Evolutionary conservation across 1,140 invertebrate genomes (phyloP).

Genomic region (Drosophila lacteicornis): DNA sequence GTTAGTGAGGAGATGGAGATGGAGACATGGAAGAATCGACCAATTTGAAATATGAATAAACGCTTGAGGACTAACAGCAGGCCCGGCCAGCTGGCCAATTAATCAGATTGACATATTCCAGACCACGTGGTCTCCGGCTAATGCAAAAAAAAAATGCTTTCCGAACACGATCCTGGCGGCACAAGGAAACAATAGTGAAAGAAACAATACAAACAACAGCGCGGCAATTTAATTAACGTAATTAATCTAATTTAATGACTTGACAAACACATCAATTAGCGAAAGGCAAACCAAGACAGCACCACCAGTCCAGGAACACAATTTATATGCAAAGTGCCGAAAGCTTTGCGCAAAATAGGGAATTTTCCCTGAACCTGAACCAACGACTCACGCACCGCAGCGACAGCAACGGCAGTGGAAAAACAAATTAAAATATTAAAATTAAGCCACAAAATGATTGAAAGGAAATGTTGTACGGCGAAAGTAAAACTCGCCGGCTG

Average conservation of each 20-base stretch:
- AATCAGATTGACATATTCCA: conserved; percentile 56
- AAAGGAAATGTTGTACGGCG: conserved; percentile 69
- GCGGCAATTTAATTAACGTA: conserved; percentile 80
- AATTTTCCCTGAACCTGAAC: conserved; percentile 20
- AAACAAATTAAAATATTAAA: conserved; percentile 84
- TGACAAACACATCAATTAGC: conserved; percentile 84
- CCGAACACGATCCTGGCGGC: background rate
- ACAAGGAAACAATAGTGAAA: conserved; percentile 26
- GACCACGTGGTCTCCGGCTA: conserved; percentile 9
- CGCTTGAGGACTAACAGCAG: conserved; percentile 43
- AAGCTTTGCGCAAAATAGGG: conserved; percentile 58
- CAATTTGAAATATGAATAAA: conserved; percentile 37
- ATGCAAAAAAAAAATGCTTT: conserved; percentile 9
- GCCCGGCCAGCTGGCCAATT: conserved; percentile 53
- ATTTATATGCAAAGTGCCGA: conserved; percentile 79
- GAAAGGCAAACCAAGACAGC: conserved; percentile 31
- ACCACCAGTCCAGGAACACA: conserved; percentile 48
- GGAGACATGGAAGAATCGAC: conserved; percentile 13
- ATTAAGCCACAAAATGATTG: conserved; percentile 84
- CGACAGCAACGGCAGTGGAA: conserved; percentile 26
- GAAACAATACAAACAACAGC: conserved; percentile 32
- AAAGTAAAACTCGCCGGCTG: conserved; percentile 31
- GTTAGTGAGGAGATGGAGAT: background rate
- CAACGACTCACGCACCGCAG: conserved; percentile 30
- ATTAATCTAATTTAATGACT: conserved; percentile 84